These are phyloP conservation scores for Muscicapa striata DNA, from an alignment of 2,797 vertebrate genomes.

Conservation along the genomic window DNA sequence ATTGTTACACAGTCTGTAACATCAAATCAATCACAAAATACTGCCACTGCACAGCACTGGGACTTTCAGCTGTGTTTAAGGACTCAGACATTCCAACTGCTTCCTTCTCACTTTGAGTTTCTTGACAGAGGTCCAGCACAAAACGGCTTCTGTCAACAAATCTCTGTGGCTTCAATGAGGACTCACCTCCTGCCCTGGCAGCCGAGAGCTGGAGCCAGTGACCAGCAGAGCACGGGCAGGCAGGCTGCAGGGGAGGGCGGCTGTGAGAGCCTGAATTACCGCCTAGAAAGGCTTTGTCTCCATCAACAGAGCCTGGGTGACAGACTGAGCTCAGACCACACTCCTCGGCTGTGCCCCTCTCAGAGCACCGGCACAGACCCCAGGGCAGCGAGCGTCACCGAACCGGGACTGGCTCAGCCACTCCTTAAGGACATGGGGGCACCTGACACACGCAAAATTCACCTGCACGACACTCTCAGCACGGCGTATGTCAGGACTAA, in stretches of 20 bases:
- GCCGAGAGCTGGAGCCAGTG: not conserved
- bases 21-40: not conserved
- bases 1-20: not conserved
- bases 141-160: not conserved
- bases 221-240: not conserved
- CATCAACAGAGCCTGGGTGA: not conserved
- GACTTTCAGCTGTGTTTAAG: not conserved
- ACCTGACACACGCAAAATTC: not conserved
- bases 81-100: not conserved
- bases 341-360: not conserved
- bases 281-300: not conserved
- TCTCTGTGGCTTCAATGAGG: not conserved
- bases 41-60: not conserved
- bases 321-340: not conserved
- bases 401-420: not conserved
- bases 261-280: not conserved
- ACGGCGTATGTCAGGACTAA: not conserved
- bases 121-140: not conserved
- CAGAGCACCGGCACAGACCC: not conserved
- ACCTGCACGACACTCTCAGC: not conserved
- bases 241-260: not conserved
- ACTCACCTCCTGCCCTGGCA: not conserved
- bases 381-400: not conserved
- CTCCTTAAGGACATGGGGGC: not conserved
- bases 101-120: not conserved